These are phyloP conservation scores for Falco novaeseelandiae DNA, from an alignment of 2,797 vertebrate species.

Conservation along the genomic window DNA sequence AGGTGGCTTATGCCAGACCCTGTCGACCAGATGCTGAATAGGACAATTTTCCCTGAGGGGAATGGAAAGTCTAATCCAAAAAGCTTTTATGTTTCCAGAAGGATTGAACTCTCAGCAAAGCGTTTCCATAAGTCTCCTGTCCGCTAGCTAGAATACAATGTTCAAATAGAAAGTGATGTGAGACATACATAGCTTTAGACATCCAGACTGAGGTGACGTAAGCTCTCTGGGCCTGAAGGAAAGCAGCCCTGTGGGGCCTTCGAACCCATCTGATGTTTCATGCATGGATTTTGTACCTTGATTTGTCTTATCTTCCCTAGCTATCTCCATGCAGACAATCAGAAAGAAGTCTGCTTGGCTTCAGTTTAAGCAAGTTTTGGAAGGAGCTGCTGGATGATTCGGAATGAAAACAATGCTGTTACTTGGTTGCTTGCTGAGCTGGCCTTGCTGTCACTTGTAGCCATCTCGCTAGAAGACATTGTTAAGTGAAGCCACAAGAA, in stretches of 20 bases:
- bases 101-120: not conserved
- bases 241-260: not conserved
- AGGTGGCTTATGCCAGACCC: not conserved
- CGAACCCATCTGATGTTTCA: not conserved
- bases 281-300: not conserved
- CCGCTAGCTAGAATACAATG: not conserved
- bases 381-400: constrained; percentile 35
- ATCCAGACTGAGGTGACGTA: not conserved
- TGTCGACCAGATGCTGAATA: not conserved
- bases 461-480: not conserved
- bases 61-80: not conserved
- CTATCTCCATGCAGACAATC: not conserved
- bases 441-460: not conserved
- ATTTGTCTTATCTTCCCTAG: constrained; percentile 3
- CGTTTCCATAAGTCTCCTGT: not conserved
- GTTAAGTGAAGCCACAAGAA: not conserved
- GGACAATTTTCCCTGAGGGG: not conserved
- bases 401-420: constrained; percentile 1
- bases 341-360: constrained; percentile 24
- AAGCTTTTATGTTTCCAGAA: not conserved
- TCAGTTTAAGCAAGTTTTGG: constrained; percentile 22
- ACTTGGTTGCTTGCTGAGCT: constrained; percentile 17
- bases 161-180: not conserved
- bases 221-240: not conserved
- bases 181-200: not conserved